These are phyloP conservation scores for Phylloscopus whistleri DNA, from an alignment of 2,113 vertebrate genomes.

Conservation along the genomic window DNA sequence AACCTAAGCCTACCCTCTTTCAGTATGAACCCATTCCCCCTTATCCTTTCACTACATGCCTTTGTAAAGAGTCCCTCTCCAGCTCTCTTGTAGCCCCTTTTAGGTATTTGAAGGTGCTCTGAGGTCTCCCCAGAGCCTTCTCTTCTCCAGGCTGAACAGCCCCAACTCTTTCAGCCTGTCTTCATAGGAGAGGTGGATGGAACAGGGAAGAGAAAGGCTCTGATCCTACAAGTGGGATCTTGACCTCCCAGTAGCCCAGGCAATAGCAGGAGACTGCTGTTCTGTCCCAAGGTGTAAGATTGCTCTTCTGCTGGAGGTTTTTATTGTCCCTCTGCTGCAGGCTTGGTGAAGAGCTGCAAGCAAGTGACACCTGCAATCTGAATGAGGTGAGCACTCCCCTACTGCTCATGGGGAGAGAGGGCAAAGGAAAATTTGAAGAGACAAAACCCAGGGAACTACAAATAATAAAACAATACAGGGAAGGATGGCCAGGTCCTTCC, in stretches of 20 bases:
- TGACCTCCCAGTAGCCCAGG: neutral
- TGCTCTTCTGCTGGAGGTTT: neutral
- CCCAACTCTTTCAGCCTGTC: neutral
- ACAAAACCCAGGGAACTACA: neutral
- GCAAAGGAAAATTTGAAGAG: neutral
- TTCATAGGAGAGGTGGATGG: neutral
- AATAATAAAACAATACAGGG: constrained; percentile 6
- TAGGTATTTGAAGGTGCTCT: neutral
- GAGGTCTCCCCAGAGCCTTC: neutral
- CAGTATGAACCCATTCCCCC: neutral
- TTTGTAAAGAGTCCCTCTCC: neutral
- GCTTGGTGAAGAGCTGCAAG: neutral
- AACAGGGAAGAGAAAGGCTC: neutral
- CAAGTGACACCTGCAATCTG: neutral
- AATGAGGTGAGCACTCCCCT: neutral
- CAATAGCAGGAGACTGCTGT: fast-evolving
- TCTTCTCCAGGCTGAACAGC: neutral
- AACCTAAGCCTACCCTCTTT: neutral
- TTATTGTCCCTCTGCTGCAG: neutral
- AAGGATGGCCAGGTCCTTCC: neutral
- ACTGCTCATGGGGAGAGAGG: neutral
- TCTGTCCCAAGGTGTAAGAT: neutral
- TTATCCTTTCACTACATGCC: neutral
- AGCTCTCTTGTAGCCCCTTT: neutral
- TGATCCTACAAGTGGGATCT: neutral